A percentile compares a stretch with the other conserved stretches of the same genome.
Conservation (phyloP, 2,888 invertebrate species). For the Diachrysia chrysitis region DNA sequence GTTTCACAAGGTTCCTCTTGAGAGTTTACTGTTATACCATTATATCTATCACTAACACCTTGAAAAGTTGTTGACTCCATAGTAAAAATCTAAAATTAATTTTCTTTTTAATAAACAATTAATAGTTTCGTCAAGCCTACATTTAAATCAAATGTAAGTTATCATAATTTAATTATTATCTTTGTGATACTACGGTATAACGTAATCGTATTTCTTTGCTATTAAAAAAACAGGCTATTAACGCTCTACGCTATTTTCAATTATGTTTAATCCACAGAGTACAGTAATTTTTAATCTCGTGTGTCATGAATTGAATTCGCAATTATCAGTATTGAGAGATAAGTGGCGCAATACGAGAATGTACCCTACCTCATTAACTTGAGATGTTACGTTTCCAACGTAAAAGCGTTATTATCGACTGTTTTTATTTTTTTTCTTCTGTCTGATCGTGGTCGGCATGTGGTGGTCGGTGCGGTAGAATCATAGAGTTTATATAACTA, state of each 20-base stretch:
- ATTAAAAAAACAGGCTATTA: background rate
- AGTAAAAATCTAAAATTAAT: conserved; percentile 1
- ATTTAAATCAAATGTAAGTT: conserved; percentile 1
- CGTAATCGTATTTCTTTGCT: background rate
- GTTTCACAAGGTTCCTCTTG: conserved; percentile 87
- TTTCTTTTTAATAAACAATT: background rate
- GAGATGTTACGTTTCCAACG: no score
- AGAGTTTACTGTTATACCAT: conserved; percentile 93
- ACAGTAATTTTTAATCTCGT: background rate
- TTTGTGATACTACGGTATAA: background rate
- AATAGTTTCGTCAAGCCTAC: background rate
- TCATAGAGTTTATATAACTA: no score
- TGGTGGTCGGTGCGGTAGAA: no score
- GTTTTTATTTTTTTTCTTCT: no score
- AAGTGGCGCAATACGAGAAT: background rate
- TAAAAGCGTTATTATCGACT: no score
- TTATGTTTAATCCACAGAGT: no score
- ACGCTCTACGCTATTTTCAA: no score
- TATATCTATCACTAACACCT: conserved; percentile 90
- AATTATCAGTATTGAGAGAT: background rate
- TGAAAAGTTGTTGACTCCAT: conserved; percentile 69
- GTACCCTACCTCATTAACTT: no score
- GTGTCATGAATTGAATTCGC: background rate
- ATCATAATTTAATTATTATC: background rate
- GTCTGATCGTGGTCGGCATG: no score